These are phyloP conservation scores for Ctenochaetus hawaiiensis DNA, from an alignment of 2,797 vertebrate species.

Conservation along the genomic window DNA sequence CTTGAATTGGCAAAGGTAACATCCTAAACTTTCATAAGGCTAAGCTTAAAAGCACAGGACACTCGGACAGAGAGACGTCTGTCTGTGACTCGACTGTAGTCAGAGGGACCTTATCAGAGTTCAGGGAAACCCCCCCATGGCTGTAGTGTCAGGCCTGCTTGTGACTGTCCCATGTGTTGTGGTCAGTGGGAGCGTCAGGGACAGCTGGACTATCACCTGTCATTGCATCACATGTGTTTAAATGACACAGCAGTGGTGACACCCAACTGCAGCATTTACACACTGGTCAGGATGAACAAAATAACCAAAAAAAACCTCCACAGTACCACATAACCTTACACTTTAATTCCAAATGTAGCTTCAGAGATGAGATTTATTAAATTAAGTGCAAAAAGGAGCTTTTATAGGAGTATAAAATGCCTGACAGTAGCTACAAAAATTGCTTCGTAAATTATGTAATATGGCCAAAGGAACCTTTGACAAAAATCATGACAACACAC, in stretches of 20 bases:
- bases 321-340: neutral
- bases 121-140: slow-evolving; percentile 46
- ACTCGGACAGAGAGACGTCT: neutral
- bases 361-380: neutral
- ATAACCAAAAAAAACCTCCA: neutral
- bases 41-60: neutral
- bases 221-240: slow-evolving; percentile 65
- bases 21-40: neutral
- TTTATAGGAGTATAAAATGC: neutral
- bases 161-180: slow-evolving; percentile 70
- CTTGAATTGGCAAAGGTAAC: neutral
- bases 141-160: slow-evolving; percentile 40
- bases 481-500: slow-evolving; percentile 23
- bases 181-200: slow-evolving; percentile 53
- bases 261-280: slow-evolving; percentile 31
- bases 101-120: slow-evolving; percentile 24
- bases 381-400: neutral
- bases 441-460: neutral
- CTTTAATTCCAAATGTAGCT: neutral
- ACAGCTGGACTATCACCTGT: slow-evolving; percentile 83
- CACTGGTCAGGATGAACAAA: slow-evolving; percentile 1
- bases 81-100: neutral
- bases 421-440: neutral
- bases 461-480: slow-evolving; percentile 16
- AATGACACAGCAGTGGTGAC: slow-evolving; percentile 51